Percentiles rank a stretch among this genome's conserved stretches.
Conservation (phyloP, 2,888 invertebrate species). For the Cataglyphis rosenhaueri region DNA sequence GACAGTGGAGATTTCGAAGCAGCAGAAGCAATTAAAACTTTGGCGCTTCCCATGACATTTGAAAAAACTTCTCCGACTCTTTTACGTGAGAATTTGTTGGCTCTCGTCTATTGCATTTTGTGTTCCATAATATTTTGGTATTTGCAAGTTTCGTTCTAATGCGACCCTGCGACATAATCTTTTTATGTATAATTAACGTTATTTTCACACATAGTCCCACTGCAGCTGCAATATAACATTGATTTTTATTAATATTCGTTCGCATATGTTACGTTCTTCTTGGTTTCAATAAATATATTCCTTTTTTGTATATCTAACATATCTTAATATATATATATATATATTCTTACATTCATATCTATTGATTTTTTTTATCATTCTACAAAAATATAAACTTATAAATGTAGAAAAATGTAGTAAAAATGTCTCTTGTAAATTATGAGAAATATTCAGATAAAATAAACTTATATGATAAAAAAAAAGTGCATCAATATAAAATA, state of each 20-base stretch:
- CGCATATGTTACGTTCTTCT: background rate
- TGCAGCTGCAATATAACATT: background rate
- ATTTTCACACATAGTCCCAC: background rate
- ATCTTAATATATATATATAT: background rate
- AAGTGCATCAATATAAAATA: background rate
- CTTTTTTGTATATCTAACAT: background rate
- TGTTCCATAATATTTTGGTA: slow-evolving; percentile 77
- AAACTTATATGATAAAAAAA: slow-evolving; percentile 9
- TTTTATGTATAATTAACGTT: background rate
- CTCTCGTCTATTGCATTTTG: slow-evolving; percentile 72
- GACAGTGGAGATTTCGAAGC: background rate
- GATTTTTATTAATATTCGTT: slow-evolving; percentile 18
- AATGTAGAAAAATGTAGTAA: background rate
- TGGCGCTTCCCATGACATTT: background rate
- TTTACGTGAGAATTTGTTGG: slow-evolving; percentile 66
- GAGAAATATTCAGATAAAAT: background rate
- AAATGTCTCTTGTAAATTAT: background rate
- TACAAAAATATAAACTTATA: slow-evolving; percentile 36
- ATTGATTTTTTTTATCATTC: background rate
- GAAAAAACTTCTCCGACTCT: slow-evolving; percentile 39
- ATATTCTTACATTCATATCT: slow-evolving; percentile 5
- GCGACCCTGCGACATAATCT: slow-evolving; percentile 60
- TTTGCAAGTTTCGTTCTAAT: slow-evolving; percentile 74
- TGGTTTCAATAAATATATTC: slow-evolving; percentile 27
- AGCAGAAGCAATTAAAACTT: slow-evolving; percentile 6